Conservation (phyloP, 64 coral and sea anemone species). For the Pocillopora damicornis region DNA sequence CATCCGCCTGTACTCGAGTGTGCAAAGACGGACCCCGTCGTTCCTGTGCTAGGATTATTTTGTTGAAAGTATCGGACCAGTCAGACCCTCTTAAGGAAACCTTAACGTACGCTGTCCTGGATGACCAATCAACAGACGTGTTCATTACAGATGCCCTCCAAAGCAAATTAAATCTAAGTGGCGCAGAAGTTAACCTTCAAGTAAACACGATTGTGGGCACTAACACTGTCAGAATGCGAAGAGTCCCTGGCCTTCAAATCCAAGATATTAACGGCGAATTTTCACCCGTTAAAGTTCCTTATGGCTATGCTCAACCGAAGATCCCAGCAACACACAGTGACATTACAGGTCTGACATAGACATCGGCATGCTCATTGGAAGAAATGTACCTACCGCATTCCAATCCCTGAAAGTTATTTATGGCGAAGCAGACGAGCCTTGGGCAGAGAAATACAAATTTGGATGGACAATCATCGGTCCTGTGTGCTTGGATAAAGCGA, state of each 20-base stretch:
- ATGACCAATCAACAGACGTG: slow-evolving; percentile 62
- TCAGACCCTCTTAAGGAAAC: slow-evolving; percentile 34
- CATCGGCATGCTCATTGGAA: slow-evolving; percentile 39
- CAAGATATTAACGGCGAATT: slow-evolving; percentile 30
- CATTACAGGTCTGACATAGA: slow-evolving; percentile 22
- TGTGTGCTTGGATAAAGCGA: too few relatives aligned
- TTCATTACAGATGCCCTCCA: slow-evolving; percentile 46
- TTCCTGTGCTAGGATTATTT: slow-evolving; percentile 65
- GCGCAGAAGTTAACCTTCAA: slow-evolving; percentile 39
- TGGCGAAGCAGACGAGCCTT: slow-evolving; percentile 29
- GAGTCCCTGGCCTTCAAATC: slow-evolving; percentile 33
- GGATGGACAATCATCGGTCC: slow-evolving; percentile 54
- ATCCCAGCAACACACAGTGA: slow-evolving; percentile 26
- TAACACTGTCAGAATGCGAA: slow-evolving; percentile 33
- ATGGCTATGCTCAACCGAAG: slow-evolving; percentile 36
- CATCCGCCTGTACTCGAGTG: slow-evolving; percentile 57
- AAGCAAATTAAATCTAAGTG: neutral
- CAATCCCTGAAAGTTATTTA: slow-evolving; percentile 18
- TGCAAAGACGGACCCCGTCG: slow-evolving; percentile 41
- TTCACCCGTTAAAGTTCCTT: slow-evolving; percentile 18
- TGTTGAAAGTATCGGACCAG: slow-evolving; percentile 46
- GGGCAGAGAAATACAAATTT: slow-evolving; percentile 56
- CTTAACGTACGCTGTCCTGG: slow-evolving; percentile 59
- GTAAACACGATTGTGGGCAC: slow-evolving; percentile 52
- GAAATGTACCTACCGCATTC: slow-evolving; percentile 37